Base-by-base conservation (phyloP, 2,113 vertebrate species). In the Psittacula cyanocephala region DNA sequence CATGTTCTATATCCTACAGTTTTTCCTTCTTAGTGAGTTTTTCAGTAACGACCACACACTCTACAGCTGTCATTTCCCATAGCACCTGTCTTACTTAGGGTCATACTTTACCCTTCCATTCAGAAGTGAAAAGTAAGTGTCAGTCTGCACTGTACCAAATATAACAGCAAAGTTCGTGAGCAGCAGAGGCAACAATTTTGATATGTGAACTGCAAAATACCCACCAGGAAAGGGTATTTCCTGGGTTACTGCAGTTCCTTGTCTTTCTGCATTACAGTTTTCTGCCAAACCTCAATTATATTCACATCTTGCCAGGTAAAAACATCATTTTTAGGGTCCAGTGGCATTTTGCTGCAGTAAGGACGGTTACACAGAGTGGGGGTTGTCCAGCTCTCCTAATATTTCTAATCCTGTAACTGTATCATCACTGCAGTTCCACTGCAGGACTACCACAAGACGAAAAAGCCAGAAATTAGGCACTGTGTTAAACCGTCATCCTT, bases 121-220 rank as follows among this genome's bases (percentile, higher is more conserved):
- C 47, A 79, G 33, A 70, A 79, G 24, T 14, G 6, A 29, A 37
- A 62, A 87, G 9, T 41, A 49, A 50, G n/a, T 3, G 2, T 39
- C 41, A 46, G 3, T 28, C 8, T 13, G 24, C 18, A 52, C 16
- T 52, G 23, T 3, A 59, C 5, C 44, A 39, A 86, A 35, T 18
- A 24, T 2, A 67, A 63, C 0, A 1, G 33, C 6, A 57, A 71
- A 4, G 7, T 59, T 37, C 7, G 0, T 12, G 13, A 59, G 47
- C 44, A 67, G 23, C 16, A 53, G 65, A 71, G 6, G 19, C n/a
- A 90, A 74, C 22, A 65, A 43, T 81, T 88, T 59, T 23, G 65
- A 25, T 16, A 83, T 4, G 7, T 2, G 4, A 91, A 22, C 31
- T 33, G 6, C 23, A 86, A 77, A 88, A 63, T 2, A 81, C 10